Conservation (phyloP, 2,888 invertebrate species). For the Philereme vetulata region DNA sequence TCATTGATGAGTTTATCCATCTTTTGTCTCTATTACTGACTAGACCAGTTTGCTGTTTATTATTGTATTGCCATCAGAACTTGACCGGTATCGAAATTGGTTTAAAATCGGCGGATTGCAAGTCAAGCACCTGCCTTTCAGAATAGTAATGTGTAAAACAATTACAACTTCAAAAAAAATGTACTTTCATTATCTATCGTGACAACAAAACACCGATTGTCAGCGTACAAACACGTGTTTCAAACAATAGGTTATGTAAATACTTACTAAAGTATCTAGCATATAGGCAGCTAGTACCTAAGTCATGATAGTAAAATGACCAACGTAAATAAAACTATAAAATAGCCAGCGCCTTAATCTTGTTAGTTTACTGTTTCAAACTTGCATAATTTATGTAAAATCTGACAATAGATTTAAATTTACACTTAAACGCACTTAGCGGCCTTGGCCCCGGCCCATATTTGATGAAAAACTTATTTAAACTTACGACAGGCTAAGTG, state of each 20-base stretch:
- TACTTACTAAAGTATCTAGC: background rate
- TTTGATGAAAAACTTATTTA: background rate
- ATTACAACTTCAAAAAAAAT: background rate
- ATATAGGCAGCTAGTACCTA: conserved; percentile 1
- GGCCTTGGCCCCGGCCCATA: background rate
- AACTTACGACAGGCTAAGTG: no score
- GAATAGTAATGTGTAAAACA: no score
- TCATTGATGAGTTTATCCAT: no score
- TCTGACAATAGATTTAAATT: background rate
- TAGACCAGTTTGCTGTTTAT: no score
- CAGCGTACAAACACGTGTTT: conserved; percentile 15
- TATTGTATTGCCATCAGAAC: no score
- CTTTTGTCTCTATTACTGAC: no score
- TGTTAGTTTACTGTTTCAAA: conserved; percentile 8
- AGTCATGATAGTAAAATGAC: conserved; percentile 15
- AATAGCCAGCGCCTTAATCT: background rate
- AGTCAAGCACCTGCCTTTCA: no score
- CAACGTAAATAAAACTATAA: conserved; percentile 24
- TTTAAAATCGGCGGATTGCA: no score
- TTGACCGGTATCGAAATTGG: no score
- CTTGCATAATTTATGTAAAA: conserved; percentile 2
- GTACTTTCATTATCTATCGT: no score
- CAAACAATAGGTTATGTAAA: conserved; percentile 22
- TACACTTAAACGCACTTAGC: conserved; percentile 1
- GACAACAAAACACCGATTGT: background rate